A percentile compares a stretch with the other conserved stretches of the same genome.
These are phyloP conservation scores for Arge pagana DNA, from an alignment of 2,888 invertebrate genomes.

Conservation along the genomic window DNA sequence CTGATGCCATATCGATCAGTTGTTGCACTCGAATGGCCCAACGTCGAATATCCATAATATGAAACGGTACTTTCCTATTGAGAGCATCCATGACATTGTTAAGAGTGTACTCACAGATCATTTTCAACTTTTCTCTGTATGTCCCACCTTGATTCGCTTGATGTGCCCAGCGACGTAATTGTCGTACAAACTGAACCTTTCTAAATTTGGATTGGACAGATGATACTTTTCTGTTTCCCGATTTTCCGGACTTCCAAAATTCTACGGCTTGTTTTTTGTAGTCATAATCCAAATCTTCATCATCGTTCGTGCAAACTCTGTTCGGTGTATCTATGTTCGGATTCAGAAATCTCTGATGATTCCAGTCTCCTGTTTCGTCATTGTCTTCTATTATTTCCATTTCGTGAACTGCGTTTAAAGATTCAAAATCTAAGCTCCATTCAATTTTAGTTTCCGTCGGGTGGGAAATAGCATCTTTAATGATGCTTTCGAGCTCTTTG, in stretches of 20 bases:
- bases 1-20: too few species aligned
- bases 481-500: neutral
- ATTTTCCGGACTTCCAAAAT: neutral
- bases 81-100: too few species aligned
- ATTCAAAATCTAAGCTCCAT: neutral
- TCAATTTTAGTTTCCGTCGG: neutral
- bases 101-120: too few species aligned
- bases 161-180: too few species aligned
- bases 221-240: neutral
- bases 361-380: neutral
- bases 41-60: too few species aligned
- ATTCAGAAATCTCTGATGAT: neutral
- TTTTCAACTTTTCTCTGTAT: too few species aligned
- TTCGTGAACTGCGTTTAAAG: neutral
- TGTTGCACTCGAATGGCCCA: too few species aligned
- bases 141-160: too few species aligned
- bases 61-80: too few species aligned
- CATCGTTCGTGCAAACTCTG: neutral
- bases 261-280: neutral
- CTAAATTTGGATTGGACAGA: neutral
- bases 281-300: slow-evolving; percentile 1
- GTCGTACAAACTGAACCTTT: too few species aligned
- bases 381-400: slow-evolving; percentile 1
- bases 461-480: neutral
- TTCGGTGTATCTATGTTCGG: neutral